A percentile compares a stretch with the other conserved stretches of the same genome.
These are phyloP conservation scores for Odiellus spinosus DNA, from an alignment of 2,888 invertebrate species.

Conservation along the genomic window DNA sequence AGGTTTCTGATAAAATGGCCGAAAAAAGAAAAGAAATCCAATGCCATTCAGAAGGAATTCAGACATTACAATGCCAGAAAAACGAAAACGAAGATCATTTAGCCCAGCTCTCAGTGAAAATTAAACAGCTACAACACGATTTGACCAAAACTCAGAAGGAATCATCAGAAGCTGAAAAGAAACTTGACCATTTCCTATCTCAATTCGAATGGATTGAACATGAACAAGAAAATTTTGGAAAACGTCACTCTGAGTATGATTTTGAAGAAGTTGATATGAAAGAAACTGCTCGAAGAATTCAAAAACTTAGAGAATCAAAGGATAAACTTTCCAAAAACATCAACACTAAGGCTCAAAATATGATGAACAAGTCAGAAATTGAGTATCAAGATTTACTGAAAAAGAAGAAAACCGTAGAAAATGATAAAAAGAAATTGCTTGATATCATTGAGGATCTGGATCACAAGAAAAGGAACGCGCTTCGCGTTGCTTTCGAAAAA, in stretches of 20 bases:
- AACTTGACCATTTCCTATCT: slow-evolving; percentile 26
- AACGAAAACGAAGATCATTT: slow-evolving; percentile 35
- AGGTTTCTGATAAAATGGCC: not conserved
- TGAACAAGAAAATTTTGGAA: slow-evolving; percentile 61
- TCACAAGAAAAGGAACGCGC: slow-evolving; percentile 67
- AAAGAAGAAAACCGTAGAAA: slow-evolving; percentile 52
- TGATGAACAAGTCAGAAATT: slow-evolving; percentile 71
- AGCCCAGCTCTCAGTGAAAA: slow-evolving; percentile 26
- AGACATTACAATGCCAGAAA: slow-evolving; percentile 25
- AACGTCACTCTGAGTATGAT: slow-evolving; percentile 45
- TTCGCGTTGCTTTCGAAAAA: slow-evolving; percentile 59
- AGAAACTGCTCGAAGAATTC: slow-evolving; percentile 39
- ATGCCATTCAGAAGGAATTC: slow-evolving; percentile 38
- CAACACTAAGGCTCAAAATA: slow-evolving; percentile 68
- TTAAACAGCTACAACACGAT: slow-evolving; percentile 34
- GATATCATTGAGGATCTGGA: slow-evolving; percentile 74
- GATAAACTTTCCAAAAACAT: slow-evolving; percentile 52
- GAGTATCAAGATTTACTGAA: slow-evolving; percentile 51
- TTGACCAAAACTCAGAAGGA: slow-evolving; percentile 36
- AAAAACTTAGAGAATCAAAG: slow-evolving; percentile 41
- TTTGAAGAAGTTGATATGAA: slow-evolving; percentile 33
- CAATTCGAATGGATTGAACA: slow-evolving; percentile 57
- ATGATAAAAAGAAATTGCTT: slow-evolving; percentile 54
- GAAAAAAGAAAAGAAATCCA: slow-evolving; percentile 37
- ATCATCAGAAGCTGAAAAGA: slow-evolving; percentile 43